phyloP scores from a whole-genome alignment of 2,797 vertebrate genomes.

The Leptatherina wallacei region DNA sequence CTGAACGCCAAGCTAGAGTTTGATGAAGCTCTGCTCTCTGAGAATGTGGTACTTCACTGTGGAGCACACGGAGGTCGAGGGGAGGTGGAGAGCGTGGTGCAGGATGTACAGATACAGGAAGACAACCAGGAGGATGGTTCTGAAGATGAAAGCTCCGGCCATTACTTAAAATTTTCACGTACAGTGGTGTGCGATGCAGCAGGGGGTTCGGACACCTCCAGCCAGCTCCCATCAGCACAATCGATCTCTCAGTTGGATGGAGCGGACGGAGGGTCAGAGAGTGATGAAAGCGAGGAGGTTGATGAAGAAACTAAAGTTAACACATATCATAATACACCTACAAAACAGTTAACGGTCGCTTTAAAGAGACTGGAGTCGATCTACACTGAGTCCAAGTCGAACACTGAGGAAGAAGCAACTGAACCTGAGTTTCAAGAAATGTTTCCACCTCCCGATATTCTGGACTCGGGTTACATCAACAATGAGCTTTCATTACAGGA shows the following conservation, averaged over 20 bases:
- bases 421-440: slow-evolving; percentile 27
- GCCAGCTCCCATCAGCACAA: slow-evolving; percentile 59
- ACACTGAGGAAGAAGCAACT: slow-evolving; percentile 23
- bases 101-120: slow-evolving; percentile 44
- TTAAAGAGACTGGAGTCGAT: slow-evolving; percentile 65
- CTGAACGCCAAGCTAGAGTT: slow-evolving; percentile 88
- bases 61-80: slow-evolving; percentile 55
- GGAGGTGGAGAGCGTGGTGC: slow-evolving; percentile 47
- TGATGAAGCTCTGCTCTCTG: slow-evolving; percentile 86
- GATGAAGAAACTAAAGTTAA: slow-evolving; percentile 43
- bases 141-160: slow-evolving; percentile 80
- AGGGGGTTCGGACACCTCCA: slow-evolving; percentile 53
- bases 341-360: slow-evolving; percentile 63
- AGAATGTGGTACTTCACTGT: slow-evolving; percentile 80
- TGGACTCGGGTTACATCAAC: slow-evolving; percentile 35
- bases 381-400: slow-evolving; percentile 35
- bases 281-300: slow-evolving; percentile 76
- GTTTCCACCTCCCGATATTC: slow-evolving; percentile 19
- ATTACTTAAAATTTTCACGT: slow-evolving; percentile 85
- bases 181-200: slow-evolving; percentile 82
- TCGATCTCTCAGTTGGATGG: slow-evolving; percentile 90
- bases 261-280: slow-evolving; percentile 89
- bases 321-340: slow-evolving; percentile 46
- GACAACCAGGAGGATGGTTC: slow-evolving; percentile 38
- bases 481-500: slow-evolving; percentile 55